Conservation (phyloP, 2,888 invertebrate genomes). For the Hirtodrosophila trivittata region DNA sequence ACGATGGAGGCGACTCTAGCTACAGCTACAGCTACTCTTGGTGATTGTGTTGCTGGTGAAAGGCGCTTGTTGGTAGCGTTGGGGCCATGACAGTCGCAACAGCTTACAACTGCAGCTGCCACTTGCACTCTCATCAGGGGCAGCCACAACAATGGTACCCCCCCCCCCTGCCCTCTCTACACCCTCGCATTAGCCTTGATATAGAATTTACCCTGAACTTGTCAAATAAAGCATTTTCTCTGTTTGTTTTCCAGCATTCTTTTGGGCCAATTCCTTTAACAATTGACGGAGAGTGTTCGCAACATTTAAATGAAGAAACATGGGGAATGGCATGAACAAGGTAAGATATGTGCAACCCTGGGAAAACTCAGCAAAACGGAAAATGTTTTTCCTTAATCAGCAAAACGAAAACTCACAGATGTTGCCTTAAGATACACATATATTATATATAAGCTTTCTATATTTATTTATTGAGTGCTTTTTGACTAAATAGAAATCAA, state of each 20-base stretch:
- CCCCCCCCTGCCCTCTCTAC: too few relatives aligned
- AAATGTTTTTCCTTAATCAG: too few relatives aligned
- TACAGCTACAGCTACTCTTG: neutral
- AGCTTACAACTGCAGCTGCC: conserved; percentile 57
- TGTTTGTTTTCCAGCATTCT: conserved; percentile 36
- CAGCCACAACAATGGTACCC: conserved; percentile 36
- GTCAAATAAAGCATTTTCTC: conserved; percentile 36
- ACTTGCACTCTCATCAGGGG: conserved; percentile 57
- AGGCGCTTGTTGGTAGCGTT: conserved; percentile 28
- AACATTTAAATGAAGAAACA: conserved; percentile 84
- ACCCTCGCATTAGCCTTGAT: conserved; percentile 35
- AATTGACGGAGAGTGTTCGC: conserved; percentile 56
- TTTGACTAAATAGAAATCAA: too few relatives aligned
- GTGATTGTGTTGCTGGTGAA: conserved; percentile 5
- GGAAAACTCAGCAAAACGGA: too few relatives aligned
- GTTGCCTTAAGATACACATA: too few relatives aligned
- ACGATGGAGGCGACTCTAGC: conserved; percentile 10
- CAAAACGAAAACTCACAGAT: too few relatives aligned
- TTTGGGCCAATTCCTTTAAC: conserved; percentile 50
- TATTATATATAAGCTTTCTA: too few relatives aligned
- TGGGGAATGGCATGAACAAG: conserved; percentile 97
- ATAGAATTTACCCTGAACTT: conserved; percentile 46
- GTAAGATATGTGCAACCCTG: conserved; percentile 85
- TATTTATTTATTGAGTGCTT: too few relatives aligned
- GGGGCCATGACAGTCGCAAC: conserved; percentile 58